These are phyloP conservation scores for Lasioglossum morio DNA, from an alignment of 2,888 invertebrate species.

Conservation along the genomic window DNA sequence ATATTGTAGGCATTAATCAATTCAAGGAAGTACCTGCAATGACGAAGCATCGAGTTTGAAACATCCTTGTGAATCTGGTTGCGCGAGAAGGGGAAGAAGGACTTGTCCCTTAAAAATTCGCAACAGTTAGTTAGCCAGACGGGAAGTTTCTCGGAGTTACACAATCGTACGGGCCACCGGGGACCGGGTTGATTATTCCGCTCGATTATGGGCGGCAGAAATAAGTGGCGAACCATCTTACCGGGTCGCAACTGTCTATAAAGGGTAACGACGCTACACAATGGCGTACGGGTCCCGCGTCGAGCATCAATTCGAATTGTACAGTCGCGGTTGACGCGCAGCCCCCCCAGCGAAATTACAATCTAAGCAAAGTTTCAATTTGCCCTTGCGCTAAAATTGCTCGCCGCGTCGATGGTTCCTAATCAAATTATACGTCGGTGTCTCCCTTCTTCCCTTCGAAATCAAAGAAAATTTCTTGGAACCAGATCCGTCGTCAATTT, in stretches of 20 bases:
- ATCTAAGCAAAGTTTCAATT: slow-evolving; percentile 78
- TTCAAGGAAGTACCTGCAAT: neutral
- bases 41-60: neutral
- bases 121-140: neutral
- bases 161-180: slow-evolving; percentile 54
- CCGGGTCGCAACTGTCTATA: slow-evolving; percentile 35
- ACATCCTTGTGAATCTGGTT: neutral
- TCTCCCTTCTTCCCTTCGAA: neutral
- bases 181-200: slow-evolving; percentile 70
- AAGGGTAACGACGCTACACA: slow-evolving; percentile 50
- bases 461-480: neutral
- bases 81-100: neutral
- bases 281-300: slow-evolving; percentile 72
- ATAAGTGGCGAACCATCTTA: slow-evolving; percentile 66
- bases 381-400: slow-evolving; percentile 48
- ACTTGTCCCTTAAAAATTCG: neutral
- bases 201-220: slow-evolving; percentile 63
- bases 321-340: slow-evolving; percentile 69
- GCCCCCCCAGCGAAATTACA: slow-evolving; percentile 74
- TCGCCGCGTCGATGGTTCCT: neutral
- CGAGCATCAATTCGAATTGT: slow-evolving; percentile 77
- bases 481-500: neutral
- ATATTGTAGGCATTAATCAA: no score
- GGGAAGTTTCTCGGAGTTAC: slow-evolving; percentile 13
- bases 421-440: neutral